Base-by-base conservation (phyloP, 2,888 invertebrate genomes). In the Bimastos eiseni region DNA sequence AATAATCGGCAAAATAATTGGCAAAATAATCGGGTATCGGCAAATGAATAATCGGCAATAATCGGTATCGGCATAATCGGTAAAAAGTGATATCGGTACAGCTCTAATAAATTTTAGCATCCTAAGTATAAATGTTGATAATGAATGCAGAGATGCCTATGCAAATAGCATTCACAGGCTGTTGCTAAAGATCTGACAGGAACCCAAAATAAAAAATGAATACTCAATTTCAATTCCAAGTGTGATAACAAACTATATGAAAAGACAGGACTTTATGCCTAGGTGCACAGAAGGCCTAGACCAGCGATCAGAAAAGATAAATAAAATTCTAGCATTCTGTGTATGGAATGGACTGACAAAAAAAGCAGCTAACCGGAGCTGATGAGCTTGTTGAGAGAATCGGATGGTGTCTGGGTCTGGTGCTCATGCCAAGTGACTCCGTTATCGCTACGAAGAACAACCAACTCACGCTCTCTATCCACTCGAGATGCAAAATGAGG, bases 351-450 rank as follows among this genome's bases (percentile, higher is more conserved):
- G 15, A 49, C 70, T 17, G 5, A 70, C 30, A n/a, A n/a, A 70
- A 8, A 70, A 49, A 17, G 49, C 49, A 24, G 49, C 49, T 49
- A 70, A 41, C 15, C 70, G 5, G n/a, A 70, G 70, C 36, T n/a
- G 38, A 90, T 83, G 38, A 70, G 70, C 33, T 86, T 70, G 86
- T 41, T n/a, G 88, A 90, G 41, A 17, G 86, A 37, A 94, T 98
- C 98, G 34, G 98, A 97, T 83, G 98, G 98, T 37, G 99, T 98
- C 93, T 98, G 89, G 91, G 98, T 98, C n/a, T 44, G 33, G 95
- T 99, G 99, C 95, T 99, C 99, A 91, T 98, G 97, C 99, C 99
- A 99, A 91, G 98, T 98, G 94, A 99, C 98, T 17, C 99, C 99
- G 95, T 99, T 99, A 95, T 99, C 99, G 15, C 98, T 98, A 91